Evolutionary conservation across 2,888 invertebrate species (phyloP).

Genomic region (Argynnis bischoffii): DNA sequence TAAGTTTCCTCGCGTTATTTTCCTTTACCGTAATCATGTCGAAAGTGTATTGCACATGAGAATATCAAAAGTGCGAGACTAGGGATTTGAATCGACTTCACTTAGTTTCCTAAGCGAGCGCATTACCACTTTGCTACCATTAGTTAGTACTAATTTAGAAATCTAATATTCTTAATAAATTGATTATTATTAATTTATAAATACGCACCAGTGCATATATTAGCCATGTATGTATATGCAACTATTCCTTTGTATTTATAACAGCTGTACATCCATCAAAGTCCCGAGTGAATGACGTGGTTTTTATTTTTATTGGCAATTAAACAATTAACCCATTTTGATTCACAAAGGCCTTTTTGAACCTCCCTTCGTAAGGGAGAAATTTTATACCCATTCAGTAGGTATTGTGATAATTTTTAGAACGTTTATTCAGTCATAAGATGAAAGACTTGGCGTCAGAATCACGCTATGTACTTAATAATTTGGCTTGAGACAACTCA

Average conservation of each 20-base stretch:
- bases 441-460: slow-evolving; percentile 53
- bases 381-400: slow-evolving; percentile 77
- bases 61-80: too few species aligned
- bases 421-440: slow-evolving; percentile 55
- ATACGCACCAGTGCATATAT: slow-evolving; percentile 1
- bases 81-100: too few species aligned
- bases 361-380: slow-evolving; percentile 62
- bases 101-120: too few species aligned
- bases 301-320: slow-evolving; percentile 80
- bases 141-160: too few species aligned
- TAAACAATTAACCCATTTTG: slow-evolving; percentile 79
- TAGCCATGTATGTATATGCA: slow-evolving; percentile 36
- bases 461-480: slow-evolving; percentile 26
- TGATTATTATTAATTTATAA: too few species aligned
- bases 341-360: slow-evolving; percentile 63
- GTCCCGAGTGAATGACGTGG: slow-evolving; percentile 51
- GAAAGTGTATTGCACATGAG: too few species aligned
- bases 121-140: too few species aligned
- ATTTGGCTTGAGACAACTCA: too few species aligned
- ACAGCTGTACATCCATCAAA: slow-evolving; percentile 46
- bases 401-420: slow-evolving; percentile 69
- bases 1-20: too few species aligned
- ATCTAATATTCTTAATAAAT: too few species aligned
- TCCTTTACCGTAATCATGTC: too few species aligned
- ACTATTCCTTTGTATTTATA: slow-evolving; percentile 39